phyloP scores from a whole-genome alignment of 2,113 vertebrate species.

The Perognathus longimembris region DNA sequence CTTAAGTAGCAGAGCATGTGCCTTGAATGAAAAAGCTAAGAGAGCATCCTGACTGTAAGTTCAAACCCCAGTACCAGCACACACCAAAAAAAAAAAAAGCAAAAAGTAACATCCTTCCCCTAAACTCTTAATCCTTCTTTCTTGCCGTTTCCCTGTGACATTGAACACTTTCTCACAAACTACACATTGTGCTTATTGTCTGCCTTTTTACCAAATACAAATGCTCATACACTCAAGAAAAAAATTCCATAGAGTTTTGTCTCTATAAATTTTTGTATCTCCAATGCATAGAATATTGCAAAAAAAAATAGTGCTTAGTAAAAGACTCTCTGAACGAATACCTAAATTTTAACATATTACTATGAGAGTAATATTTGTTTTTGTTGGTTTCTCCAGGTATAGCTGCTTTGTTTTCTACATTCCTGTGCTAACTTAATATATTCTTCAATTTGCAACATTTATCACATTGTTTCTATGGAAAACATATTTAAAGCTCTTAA shows the following conservation, averaged over 20 bases:
- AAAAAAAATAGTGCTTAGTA: neutral
- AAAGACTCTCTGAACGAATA: neutral
- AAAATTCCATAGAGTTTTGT: neutral
- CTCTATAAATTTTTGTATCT: slow-evolving; percentile 25
- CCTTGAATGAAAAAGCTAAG: too few species aligned
- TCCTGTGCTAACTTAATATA: slow-evolving; percentile 35
- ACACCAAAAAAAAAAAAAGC: too few species aligned
- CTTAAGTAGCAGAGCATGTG: too few species aligned
- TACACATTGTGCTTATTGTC: neutral
- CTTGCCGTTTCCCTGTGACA: neutral
- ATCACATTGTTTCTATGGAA: slow-evolving; percentile 69
- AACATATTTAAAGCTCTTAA: slow-evolving; percentile 68
- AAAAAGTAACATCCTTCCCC: too few species aligned
- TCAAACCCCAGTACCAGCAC: too few species aligned
- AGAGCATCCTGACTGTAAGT: too few species aligned
- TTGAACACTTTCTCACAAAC: neutral
- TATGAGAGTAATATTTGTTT: neutral
- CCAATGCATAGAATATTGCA: neutral
- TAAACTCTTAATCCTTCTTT: neutral
- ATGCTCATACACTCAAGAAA: neutral
- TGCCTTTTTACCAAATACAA: neutral
- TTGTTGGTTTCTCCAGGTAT: neutral
- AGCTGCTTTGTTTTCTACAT: slow-evolving; percentile 29
- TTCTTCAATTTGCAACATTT: slow-evolving; percentile 56
- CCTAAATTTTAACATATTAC: neutral